These are phyloP conservation scores for Motacilla alba DNA, from an alignment of 2,113 vertebrate species.

Conservation along the genomic window DNA sequence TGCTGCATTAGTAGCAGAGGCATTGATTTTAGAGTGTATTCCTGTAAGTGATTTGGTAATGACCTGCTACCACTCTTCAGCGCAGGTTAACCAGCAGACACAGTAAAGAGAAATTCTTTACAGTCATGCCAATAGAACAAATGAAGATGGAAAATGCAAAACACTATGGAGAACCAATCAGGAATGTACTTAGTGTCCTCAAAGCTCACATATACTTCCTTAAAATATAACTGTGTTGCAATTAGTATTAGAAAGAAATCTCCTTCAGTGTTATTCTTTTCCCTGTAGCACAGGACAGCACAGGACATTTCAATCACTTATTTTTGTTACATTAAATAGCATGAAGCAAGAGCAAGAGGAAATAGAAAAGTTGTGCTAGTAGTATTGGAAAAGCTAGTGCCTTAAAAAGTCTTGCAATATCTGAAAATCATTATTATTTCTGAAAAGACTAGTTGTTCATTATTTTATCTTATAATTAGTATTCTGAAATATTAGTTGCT, in stretches of 20 bases:
- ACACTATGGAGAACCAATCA: background rate
- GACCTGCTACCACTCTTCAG: background rate
- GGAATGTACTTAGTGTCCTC: background rate
- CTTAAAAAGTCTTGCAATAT: background rate
- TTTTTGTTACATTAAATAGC: background rate
- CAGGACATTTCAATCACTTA: background rate
- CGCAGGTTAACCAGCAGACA: background rate
- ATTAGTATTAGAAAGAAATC: background rate
- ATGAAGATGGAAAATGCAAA: background rate
- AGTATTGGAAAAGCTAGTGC: background rate
- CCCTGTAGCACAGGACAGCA: background rate
- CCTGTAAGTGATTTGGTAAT: background rate
- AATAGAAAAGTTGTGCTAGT: background rate
- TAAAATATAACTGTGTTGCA: background rate
- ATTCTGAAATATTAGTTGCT: background rate
- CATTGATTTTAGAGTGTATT: background rate
- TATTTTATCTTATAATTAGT: background rate
- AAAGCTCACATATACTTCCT: background rate
- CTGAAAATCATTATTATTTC: background rate
- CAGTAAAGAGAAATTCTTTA: background rate
- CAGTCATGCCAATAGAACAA: background rate
- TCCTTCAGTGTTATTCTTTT: background rate
- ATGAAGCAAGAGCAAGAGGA: background rate
- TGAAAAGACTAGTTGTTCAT: background rate
- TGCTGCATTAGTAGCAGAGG: background rate